A percentile compares a stretch with the other conserved stretches of the same genome.
Conservation (phyloP, 1,140 invertebrate species). For the Aplysia californica region DNA sequence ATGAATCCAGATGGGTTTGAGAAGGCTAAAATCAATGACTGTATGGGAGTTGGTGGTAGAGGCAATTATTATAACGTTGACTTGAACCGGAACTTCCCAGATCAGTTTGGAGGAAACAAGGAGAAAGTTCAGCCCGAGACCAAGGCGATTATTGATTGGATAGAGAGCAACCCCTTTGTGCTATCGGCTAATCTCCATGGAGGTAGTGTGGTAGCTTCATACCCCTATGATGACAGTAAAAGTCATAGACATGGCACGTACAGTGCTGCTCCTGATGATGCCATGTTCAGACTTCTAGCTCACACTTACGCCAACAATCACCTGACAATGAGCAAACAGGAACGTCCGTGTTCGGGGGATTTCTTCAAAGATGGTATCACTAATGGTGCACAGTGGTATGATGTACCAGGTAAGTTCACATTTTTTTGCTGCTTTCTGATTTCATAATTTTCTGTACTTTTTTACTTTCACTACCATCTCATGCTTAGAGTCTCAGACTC, state of each 20-base stretch:
- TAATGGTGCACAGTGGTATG: slow-evolving; percentile 90
- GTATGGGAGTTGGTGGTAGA: slow-evolving; percentile 73
- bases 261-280: slow-evolving; percentile 68
- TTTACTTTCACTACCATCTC: too few relatives aligned
- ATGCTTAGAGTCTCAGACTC: too few relatives aligned
- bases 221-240: slow-evolving; percentile 79
- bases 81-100: slow-evolving; percentile 97
- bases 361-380: slow-evolving; percentile 76
- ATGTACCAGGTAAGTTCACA: slow-evolving; percentile 72
- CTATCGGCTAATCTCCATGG: slow-evolving; percentile 97
- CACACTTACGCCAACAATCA: slow-evolving; percentile 64
- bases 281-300: slow-evolving; percentile 57
- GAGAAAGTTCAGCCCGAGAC: slow-evolving; percentile 94
- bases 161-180: slow-evolving; percentile 87
- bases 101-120: slow-evolving; percentile 74
- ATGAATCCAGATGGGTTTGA: slow-evolving; percentile 99
- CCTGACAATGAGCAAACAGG: slow-evolving; percentile 64
- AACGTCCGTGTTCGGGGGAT: slow-evolving; percentile 46
- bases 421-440: too few relatives aligned
- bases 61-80: slow-evolving; percentile 86
- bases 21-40: slow-evolving; percentile 61
- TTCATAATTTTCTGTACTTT: too few relatives aligned
- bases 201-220: slow-evolving; percentile 89
- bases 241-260: slow-evolving; percentile 49
- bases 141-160: slow-evolving; percentile 91